phyloP scores from a whole-genome alignment of 2,797 vertebrate species.

The Pangasius djambal region DNA sequence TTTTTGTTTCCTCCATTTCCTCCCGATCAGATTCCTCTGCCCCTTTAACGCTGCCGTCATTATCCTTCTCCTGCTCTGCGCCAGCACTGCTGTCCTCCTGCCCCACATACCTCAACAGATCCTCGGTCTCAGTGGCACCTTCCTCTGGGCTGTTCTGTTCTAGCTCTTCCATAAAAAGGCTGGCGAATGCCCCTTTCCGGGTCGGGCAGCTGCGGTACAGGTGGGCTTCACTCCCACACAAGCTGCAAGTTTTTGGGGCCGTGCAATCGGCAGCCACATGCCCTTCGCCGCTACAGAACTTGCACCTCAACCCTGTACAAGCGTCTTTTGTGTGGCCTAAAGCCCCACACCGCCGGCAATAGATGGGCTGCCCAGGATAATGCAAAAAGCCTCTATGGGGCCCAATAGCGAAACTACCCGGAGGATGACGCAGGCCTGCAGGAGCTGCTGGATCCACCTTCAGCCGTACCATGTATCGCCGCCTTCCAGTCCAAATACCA shows the following conservation, averaged over 20 bases:
- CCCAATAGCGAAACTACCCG: conserved; percentile 13
- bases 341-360: conserved; percentile 3
- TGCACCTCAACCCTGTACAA: not conserved
- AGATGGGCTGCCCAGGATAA: conserved; percentile 6
- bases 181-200: not conserved
- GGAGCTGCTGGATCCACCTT: not conserved
- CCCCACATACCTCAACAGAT: too few species aligned
- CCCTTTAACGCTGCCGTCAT: too few species aligned
- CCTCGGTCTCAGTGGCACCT: too few species aligned
- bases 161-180: not conserved
- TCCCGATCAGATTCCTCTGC: too few species aligned
- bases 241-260: not conserved
- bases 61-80: too few species aligned
- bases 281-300: not conserved
- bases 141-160: too few species aligned
- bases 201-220: not conserved
- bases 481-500: conserved; percentile 4
- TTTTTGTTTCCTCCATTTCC: too few species aligned
- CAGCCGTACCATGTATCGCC: not conserved
- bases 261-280: accelerated
- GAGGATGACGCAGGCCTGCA: not conserved
- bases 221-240: not conserved
- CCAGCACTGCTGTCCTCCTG: too few species aligned
- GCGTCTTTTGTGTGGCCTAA: not conserved
- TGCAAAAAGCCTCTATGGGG: not conserved